Evolutionary conservation across 2,888 invertebrate genomes (phyloP), one percentile per base, ranked within the genome.

Genomic region (Noctua comes): DNA sequence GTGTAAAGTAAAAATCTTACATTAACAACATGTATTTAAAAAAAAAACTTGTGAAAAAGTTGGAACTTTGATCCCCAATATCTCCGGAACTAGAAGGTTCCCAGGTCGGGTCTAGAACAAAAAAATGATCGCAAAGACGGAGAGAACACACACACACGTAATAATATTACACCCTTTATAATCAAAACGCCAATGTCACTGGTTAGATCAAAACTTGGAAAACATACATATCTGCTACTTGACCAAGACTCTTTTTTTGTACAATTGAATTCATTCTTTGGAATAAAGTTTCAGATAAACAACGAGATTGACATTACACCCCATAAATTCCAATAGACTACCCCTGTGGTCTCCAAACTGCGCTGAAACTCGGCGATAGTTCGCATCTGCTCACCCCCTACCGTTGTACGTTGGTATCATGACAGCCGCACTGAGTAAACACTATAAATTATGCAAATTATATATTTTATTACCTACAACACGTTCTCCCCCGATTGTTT

Each of bases 401-500:
- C 71, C 64, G 24, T 51, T 65, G 21, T 68, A 59, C 6, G 62
- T 40, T 70, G 31, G 71, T 83, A 84, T 87, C 87, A 66, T 84
- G 80, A 87, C 80, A 80, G 57, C 80, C 84, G n/a, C 77, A 77
- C 76, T 73, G 64, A 76, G 83, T 75, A 86, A 86, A 85, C 84
- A 86, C 81, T 68, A 88, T 88, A 89, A 85, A 89, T 88, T 89
- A 88, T 88, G 88, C 83, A 89, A 88, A 89, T 88, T 80, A 84
- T 85, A 79, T 85, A 88, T 89, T 88, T 88, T 86, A 88, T 85
- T 83, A 85, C 81, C 72, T 82, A 76, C 82, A 59, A 69, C 72
- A 64, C 72, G 75, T 69, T 73, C 66, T 75, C 77, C 81, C 76
- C 71, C 80, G 80, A 84, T 83, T 86, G 86, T 84, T 86, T 68